Evolutionary conservation across 1,140 invertebrate genomes (phyloP), one percentile per base, ranked within the genome.

Genomic region (Sitodiplosis mosellana): DNA sequence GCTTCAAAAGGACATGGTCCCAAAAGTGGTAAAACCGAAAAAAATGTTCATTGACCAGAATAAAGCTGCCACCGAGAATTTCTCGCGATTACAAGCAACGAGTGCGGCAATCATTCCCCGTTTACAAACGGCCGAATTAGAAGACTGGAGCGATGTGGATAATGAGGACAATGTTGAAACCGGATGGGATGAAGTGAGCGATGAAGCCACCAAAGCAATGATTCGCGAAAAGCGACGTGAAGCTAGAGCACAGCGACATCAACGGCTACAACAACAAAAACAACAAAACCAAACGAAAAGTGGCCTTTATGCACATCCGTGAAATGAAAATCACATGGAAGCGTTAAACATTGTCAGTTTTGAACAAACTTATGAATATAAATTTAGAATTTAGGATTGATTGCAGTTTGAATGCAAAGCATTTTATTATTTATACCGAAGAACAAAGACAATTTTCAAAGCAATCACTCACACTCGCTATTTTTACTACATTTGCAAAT

Each of bases 121-220:
- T 44, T 52, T 57, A 38, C 36, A 54, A 36, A 61, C 58, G 52
- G 57, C 60, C 34, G 62, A 64, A 53, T 54, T 64, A 36, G 61
- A 64, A 46, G 62, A 64, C 45, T 64, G 62, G 62, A 55, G 55
- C 14, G 62, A 64, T 27, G 60, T 61, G 21, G 59, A 57, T 49
- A 46, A 51, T 12, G 61, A 63, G 21, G 59, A 57, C 49, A 46
- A 51, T 10, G 17, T 27, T 3, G 22, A 37, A 33, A 60, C 59
- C 19, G 62, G 59, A 18, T 64, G 62, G 62, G 61, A 64, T 46
- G 61, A 64, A 53, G 50, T 64, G 45, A 59, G 63, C 45, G 61
- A 56, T 15, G 60, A 63, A n/a, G 56, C 56, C 40, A 59, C 62
- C 1, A 64, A 63, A 40, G 56, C 64, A 21, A 53, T 64, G 6